These are phyloP conservation scores for Nephotettix cincticeps DNA, from an alignment of 1,140 invertebrate genomes.

Conservation along the genomic window DNA sequence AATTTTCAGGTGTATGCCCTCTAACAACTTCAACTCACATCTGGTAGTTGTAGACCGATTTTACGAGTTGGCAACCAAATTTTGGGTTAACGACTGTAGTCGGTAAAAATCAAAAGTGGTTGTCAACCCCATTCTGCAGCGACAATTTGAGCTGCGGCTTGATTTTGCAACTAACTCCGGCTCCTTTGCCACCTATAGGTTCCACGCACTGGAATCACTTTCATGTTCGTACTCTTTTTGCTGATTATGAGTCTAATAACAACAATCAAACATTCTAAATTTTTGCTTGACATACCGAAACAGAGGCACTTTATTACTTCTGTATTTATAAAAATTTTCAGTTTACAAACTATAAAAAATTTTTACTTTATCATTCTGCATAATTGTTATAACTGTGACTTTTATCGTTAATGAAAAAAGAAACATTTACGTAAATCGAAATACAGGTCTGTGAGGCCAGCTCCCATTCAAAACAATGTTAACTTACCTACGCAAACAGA, in stretches of 20 bases:
- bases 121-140: neutral
- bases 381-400: too few species aligned
- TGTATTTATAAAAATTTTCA: too few species aligned
- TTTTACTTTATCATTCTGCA: too few species aligned
- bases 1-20: neutral
- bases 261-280: neutral
- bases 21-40: neutral
- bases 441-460: too few species aligned
- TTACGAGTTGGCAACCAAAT: neutral
- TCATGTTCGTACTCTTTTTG: neutral
- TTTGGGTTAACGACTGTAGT: neutral
- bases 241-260: neutral
- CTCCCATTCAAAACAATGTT: too few species aligned
- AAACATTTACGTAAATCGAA: too few species aligned
- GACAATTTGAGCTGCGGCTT: neutral
- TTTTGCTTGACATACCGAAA: too few species aligned
- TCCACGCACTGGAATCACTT: too few species aligned
- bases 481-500: too few species aligned
- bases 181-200: neutral
- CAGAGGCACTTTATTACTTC: too few species aligned
- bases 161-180: neutral
- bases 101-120: neutral
- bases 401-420: too few species aligned
- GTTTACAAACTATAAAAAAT: too few species aligned
- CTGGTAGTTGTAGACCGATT: neutral